A percentile compares a stretch with the other conserved stretches of the same genome.
Evolutionary conservation across 2,113 vertebrate genomes (phyloP).

Genomic region (Anthoscopus minutus): DNA sequence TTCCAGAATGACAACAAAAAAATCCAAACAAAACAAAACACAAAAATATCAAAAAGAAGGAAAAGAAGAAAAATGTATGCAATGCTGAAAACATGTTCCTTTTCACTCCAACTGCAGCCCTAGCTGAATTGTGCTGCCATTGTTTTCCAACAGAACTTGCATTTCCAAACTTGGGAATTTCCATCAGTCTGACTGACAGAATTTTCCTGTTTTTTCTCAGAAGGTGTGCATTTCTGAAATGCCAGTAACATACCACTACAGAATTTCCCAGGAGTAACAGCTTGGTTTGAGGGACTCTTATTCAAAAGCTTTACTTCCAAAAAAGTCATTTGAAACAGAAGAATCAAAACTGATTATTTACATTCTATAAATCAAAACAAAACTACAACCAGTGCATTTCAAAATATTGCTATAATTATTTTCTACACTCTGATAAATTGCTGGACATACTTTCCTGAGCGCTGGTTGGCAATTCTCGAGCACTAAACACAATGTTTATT

Average conservation of each 20-base stretch:
- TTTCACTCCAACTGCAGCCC: constrained; percentile 44
- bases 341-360: constrained; percentile 48
- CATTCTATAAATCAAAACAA: constrained; percentile 56
- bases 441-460: constrained; percentile 43
- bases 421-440: constrained; percentile 31
- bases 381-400: constrained; percentile 19
- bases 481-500: constrained; percentile 38
- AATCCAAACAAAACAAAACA: not conserved
- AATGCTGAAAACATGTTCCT: constrained; percentile 14
- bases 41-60: not conserved
- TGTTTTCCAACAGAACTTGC: constrained; percentile 55
- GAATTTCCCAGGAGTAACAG: constrained; percentile 78
- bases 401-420: constrained; percentile 57
- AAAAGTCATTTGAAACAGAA: constrained; percentile 53
- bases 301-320: constrained; percentile 53
- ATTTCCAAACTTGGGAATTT: constrained; percentile 77
- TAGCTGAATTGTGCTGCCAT: constrained; percentile 43
- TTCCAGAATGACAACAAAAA: not conserved
- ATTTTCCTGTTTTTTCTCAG: constrained; percentile 79
- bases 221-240: constrained; percentile 80
- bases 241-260: constrained; percentile 73
- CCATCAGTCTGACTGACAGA: constrained; percentile 81
- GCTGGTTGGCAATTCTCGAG: constrained; percentile 36
- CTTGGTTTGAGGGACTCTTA: constrained; percentile 64
- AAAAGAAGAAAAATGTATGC: not conserved